Percentiles rank a stretch among this genome's conserved stretches.
phyloP scores from a whole-genome alignment of 2,113 vertebrate genomes.

The Barbus barbus region DNA sequence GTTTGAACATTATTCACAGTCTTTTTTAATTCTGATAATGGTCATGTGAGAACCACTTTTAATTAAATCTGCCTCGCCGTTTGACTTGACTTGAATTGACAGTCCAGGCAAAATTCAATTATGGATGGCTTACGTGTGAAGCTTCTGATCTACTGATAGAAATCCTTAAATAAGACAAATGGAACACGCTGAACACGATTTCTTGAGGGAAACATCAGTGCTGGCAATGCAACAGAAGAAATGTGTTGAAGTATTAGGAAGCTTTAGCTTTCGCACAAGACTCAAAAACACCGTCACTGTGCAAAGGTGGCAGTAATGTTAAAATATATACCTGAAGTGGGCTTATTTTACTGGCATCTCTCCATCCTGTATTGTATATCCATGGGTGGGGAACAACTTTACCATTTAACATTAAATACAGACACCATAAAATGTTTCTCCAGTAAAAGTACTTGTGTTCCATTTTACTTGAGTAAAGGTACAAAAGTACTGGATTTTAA shows the following conservation, averaged over 20 bases:
- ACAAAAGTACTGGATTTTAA: no score
- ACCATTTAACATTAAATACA: no score
- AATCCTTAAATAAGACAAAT: not conserved
- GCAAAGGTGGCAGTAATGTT: not conserved
- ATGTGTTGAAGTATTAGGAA: not conserved
- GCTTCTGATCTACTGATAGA: not conserved
- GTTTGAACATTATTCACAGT: constrained; percentile 1
- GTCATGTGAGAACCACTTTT: not conserved
- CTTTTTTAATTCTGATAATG: not conserved
- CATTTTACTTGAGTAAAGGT: no score
- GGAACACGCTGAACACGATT: not conserved
- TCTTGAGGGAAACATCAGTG: not conserved
- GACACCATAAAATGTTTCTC: no score
- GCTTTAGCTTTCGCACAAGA: not conserved
- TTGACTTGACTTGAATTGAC: not conserved
- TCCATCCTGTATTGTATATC: no score
- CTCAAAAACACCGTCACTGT: not conserved
- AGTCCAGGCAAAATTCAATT: not conserved
- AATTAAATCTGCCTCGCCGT: not conserved
- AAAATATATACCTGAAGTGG: not conserved
- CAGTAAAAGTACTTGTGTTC: no score
- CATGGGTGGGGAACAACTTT: no score
- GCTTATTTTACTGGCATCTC: not conserved
- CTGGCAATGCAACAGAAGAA: not conserved
- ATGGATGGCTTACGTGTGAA: not conserved